These are phyloP conservation scores for Xiphophorus hellerii DNA, from an alignment of 2,113 vertebrate species.

Conservation along the genomic window DNA sequence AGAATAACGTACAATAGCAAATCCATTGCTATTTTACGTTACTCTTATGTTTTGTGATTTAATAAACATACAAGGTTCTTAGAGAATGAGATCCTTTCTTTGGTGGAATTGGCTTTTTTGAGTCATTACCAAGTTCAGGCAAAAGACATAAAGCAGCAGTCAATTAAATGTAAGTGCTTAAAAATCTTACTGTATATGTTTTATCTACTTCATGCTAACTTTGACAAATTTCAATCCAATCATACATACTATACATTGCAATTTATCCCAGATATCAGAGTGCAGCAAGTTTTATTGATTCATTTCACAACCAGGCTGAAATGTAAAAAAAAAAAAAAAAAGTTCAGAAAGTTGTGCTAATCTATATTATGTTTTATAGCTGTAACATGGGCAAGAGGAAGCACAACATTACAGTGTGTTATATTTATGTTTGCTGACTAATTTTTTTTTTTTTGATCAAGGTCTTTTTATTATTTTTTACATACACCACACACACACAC, in stretches of 20 bases:
- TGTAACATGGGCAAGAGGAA: too few relatives aligned
- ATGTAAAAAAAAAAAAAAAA: neutral
- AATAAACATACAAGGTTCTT: neutral
- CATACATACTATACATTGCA: too few relatives aligned
- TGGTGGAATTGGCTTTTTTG: neutral
- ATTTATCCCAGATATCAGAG: too few relatives aligned
- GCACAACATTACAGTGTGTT: neutral
- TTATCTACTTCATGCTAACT: neutral
- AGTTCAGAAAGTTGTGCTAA: neutral
- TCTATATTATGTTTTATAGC: neutral
- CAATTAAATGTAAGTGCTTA: neutral
- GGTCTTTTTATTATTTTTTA: too few relatives aligned
- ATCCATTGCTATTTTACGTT: too few relatives aligned
- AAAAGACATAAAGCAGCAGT: neutral
- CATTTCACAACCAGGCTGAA: neutral
- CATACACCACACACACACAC: too few relatives aligned
- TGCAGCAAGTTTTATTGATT: too few relatives aligned
- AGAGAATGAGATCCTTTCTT: neutral
- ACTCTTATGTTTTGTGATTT: too few relatives aligned
- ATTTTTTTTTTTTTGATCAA: too few relatives aligned
- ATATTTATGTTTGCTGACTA: neutral
- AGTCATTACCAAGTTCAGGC: too few relatives aligned
- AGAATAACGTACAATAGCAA: too few relatives aligned
- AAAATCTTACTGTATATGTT: neutral
- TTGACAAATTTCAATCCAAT: too few relatives aligned